These are phyloP conservation scores for Ophion costatus DNA, from an alignment of 2,888 invertebrate genomes.

Conservation along the genomic window DNA sequence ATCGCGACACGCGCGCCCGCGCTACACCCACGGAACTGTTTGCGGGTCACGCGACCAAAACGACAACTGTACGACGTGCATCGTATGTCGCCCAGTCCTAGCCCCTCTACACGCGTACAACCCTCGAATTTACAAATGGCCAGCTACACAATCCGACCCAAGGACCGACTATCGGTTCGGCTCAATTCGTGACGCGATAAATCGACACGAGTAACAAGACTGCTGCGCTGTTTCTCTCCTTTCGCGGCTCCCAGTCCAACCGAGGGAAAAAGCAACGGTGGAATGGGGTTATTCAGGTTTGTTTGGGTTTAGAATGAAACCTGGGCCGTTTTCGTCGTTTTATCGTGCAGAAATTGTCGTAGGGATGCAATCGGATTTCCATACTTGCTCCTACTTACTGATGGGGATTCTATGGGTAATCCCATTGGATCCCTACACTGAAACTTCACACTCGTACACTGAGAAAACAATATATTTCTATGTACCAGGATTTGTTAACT, in stretches of 20 bases:
- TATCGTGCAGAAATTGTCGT: too few species aligned
- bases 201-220: conserved; percentile 2
- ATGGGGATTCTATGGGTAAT: too few species aligned
- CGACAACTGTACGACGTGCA: conserved; percentile 40
- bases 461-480: too few species aligned
- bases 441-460: too few species aligned
- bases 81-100: conserved; percentile 19
- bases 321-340: too few species aligned
- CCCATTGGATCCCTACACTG: too few species aligned
- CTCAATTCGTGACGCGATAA: conserved; percentile 39
- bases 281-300: too few species aligned
- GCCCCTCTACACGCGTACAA: not conserved
- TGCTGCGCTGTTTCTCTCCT: not conserved
- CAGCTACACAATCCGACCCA: not conserved
- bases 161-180: conserved; percentile 15
- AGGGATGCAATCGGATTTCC: too few species aligned
- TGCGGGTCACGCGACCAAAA: conserved; percentile 68
- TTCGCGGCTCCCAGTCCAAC: not conserved
- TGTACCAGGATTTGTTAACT: too few species aligned
- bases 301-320: too few species aligned
- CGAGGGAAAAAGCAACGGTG: too few species aligned
- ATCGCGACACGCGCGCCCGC: conserved; percentile 63
- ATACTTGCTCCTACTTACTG: too few species aligned
- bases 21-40: conserved; percentile 36
- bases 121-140: conserved; percentile 23